Conservation (phyloP, 1,140 invertebrate genomes). For the Micrasema longulum region DNA sequence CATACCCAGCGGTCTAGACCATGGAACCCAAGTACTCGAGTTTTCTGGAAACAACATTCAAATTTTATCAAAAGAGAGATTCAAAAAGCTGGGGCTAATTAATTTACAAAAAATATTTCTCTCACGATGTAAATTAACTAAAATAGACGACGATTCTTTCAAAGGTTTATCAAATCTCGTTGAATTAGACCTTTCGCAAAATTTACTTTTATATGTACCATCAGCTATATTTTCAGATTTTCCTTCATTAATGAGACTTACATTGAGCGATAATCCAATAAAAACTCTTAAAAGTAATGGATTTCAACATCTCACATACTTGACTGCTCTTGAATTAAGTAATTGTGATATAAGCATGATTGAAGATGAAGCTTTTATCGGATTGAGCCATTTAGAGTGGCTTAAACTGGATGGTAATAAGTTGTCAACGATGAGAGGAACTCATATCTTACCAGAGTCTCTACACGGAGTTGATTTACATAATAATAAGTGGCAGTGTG, state of each 20-base stretch:
- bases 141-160: constrained; percentile 87
- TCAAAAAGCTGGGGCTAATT: constrained; percentile 80
- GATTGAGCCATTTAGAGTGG: constrained; percentile 80
- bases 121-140: constrained; percentile 82
- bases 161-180: constrained; percentile 87
- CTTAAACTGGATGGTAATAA: constrained; percentile 87
- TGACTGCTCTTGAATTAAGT: constrained; percentile 84
- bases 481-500: constrained; percentile 92
- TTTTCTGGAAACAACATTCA: constrained; percentile 88
- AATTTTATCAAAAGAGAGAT: constrained; percentile 83
- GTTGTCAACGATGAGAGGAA: constrained; percentile 77
- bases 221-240: constrained; percentile 83
- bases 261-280: constrained; percentile 88
- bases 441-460: too few relatives aligned
- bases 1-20: constrained; percentile 85
- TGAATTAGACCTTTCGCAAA: constrained; percentile 87
- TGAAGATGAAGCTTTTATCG: constrained; percentile 81
- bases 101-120: constrained; percentile 90
- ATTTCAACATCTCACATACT: constrained; percentile 80
- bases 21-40: constrained; percentile 90
- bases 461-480: constrained; percentile 88
- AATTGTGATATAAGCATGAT: constrained; percentile 83
- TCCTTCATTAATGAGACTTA: constrained; percentile 83
- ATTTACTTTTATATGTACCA: constrained; percentile 82
- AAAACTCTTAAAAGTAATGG: constrained; percentile 79